Evolutionary conservation across 2,888 invertebrate genomes (phyloP), one percentile per base, ranked within the genome.

Genomic region (Gymnocheta viridis): DNA sequence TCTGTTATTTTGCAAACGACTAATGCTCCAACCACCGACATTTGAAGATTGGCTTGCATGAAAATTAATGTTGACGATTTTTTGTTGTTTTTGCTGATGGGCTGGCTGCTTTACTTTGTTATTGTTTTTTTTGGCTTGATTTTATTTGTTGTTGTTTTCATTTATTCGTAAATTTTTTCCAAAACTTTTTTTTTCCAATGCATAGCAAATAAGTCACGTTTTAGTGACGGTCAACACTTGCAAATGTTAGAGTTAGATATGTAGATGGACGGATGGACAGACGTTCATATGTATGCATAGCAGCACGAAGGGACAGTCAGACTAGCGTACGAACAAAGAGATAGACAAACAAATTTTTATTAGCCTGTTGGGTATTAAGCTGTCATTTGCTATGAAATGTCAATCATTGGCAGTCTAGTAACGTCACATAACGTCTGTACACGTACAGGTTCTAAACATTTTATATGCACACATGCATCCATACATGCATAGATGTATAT

Each of bases 311-410:
- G 47, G 72, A 73, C 78, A 29, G 32, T 49, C 24, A 41, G 69
- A 74, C 44, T 47, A 27, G 32, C 29, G 7, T 44, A 44, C 19
- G 38, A 66, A 72, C 54, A 64, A 22, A 44, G 47, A 60, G 49
- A 77, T 60, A 64, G 79, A 70, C 81, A 83, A 85, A 74, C 85
- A 82, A 78, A 79, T 77, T 82, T 85, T 85, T 85, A 81, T 82
- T 82, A 74, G 85, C 81, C 85, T 81, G 73, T 82, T 85, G 85
- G 81, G 86, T 60, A 82, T 83, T 78, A 82, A 84, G 82, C 82
- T 86, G 85, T 86, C 86, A 86, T 85, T 85, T 82, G 70, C 86
- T 86, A 85, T 85, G 73, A 86, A 81, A 86, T 85, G 85, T 85
- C 85, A 86, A 84, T 85, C 85, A 86, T 82, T 85, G 85, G 58